Evolutionary conservation across 2,797 vertebrate species (phyloP), one percentile per base, ranked within the genome.

Genomic region (Arnoldichthys spilopterus): DNA sequence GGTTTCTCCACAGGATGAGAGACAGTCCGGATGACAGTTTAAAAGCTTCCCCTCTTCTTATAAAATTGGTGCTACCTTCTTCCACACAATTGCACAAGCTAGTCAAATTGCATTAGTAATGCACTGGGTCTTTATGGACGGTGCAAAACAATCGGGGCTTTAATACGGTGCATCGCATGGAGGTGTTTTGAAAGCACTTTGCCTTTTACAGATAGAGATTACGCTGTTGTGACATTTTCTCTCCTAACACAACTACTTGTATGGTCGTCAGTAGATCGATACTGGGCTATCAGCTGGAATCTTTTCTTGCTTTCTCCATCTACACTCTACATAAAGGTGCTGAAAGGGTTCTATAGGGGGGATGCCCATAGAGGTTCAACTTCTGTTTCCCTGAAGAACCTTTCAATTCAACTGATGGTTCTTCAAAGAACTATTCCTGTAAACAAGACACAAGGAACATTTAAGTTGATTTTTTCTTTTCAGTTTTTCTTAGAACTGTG

Each of bases 61-160:
- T 74, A 79, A 92, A 92, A 91, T 64, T 86, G 86, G 90, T 79
- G 78, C 86, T 86, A 90, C 85, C 87, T 90, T 89, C 86, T 93
- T 94, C 91, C 90, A 90, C 89, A 89, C 92, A 93, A 93, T 94
- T 93, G 91, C 89, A 87, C 90, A 72, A 81, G 83, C 90, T 88
- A 90, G 89, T 92, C 91, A 92, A 93, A 93, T 92, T 92, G 92
- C 89, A 92, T 94, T 93, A 94, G 91, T 88, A 86, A 93, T 91
- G 91, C 90, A 87, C 89, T 82, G 83, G 86, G 87, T 92, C 90
- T 91, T 88, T 84, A 80, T 79, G 26, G 43, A 47, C 43, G 3
- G 30, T 54, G 76, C 84, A 80, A 85, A 85, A 91, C 89, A 90
- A 88, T 86, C 76, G 81, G 11, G 81, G 80, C 66, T 82, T 80